Base-by-base conservation (phyloP, 2,888 invertebrate species). In the Drosophila mettleri region DNA sequence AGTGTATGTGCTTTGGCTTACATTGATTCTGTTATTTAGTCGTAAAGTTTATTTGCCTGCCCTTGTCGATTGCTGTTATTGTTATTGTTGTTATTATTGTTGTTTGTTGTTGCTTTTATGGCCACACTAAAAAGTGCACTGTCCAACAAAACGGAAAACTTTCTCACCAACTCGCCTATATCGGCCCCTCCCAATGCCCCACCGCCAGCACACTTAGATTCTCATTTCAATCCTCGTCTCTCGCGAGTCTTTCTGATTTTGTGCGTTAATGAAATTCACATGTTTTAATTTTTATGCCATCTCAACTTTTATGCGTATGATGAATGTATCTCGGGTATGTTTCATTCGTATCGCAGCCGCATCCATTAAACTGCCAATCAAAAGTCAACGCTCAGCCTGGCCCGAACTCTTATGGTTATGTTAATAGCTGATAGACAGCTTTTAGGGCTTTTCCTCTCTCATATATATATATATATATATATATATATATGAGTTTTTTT, bases 1-100 rank as follows among this genome's bases (percentile, higher is more conserved):
- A 67, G 78, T 74, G 74, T 62, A 55, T 39, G 29, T 41, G 45
- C 78, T 63, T 67, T 74, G 83, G 59, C 83, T 82, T 83, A 82
- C 82, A 87, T 85, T 83, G 83, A 87, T 87, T 85, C 88, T 87
- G 88, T 85, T 87, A 87, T 77, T 69, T 79, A 71, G 83, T 87
- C 88, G 88, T 83, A 85, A 87, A 85, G 86, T 83, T 83, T 83
- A 82, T 83, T 85, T 87, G 83, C 76, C 76, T 83, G 76, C 82
- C 86, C 88, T 82, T 85, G 87, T 64, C 57, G 59, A 39, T 49
- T 53, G 51, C 29, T 43, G 66, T 54, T 51, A 18, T 59, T 46
- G 39, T 58, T 39, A 49, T 31, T 60, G 66, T 62, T 49, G 49
- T 3, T 14, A 64, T 53, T 54, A 52, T 55, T 62, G 62, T 29